Evolutionary conservation across 1,140 invertebrate species (phyloP), one percentile per base, ranked within the genome.

Genomic region (Ceratina calcarata): DNA sequence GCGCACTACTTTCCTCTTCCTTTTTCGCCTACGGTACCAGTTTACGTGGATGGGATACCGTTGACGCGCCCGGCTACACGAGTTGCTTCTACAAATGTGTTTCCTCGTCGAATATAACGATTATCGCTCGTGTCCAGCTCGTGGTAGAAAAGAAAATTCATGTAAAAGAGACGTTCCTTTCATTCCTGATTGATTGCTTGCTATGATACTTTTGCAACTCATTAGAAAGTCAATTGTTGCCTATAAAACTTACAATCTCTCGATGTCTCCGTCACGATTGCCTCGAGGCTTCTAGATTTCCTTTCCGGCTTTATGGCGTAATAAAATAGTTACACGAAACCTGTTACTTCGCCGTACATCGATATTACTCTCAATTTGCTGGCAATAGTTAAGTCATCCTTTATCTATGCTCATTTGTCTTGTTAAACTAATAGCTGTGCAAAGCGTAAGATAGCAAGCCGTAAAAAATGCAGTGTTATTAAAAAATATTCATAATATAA

Each of bases 301-400:
- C 65, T 67, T 4, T 22, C 18, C 37, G 20, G 3, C 8, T 67
- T 67, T 51, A 67, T 51, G 65, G 10, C 22, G 65, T 16, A 67
- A 67, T 67, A 67, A 67, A 67, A 67, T 67, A 67, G 18, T 13
- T 4, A 45, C 37, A 45, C 37, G 20, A 10, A 67, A 67, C n/a
- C 13, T 8, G 22, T 67, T 67, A 67, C 16, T 12, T 2, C 22
- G 65, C 12, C 32, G 45, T 32, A 45, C 20, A 66, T 18, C 13
- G n/a, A 66, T 20, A 20, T 66, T 16, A 66, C n/a, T 22, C 20
- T 66, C 12, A 27, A 22, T n/a, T 3, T 16, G 32, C 7, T 24
- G 22, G 65, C 16, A 16, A 0, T 1, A 18, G 20, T 15, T 16
- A 22, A 49, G 20, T 4, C 37, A 51, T 45, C 8, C n/a, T 45